phyloP scores from a whole-genome alignment of 2,113 vertebrate species.

The Synchiropus splendidus region DNA sequence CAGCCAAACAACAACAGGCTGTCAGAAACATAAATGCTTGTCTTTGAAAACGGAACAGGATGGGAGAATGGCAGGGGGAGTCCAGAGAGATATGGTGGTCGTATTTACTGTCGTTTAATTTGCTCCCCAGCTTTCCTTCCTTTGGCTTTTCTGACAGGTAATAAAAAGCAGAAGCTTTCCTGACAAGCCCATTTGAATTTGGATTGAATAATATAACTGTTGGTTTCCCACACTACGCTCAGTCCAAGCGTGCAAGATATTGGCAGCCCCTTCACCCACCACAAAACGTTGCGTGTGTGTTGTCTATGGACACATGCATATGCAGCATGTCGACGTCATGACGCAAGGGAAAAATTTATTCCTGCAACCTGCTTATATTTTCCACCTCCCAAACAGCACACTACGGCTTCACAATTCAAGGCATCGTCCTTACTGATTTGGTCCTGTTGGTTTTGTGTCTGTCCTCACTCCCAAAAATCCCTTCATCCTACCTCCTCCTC shows the following conservation, averaged over 20 bases:
- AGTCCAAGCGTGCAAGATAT: slow-evolving; percentile 41
- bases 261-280: slow-evolving; percentile 21
- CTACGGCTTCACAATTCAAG: not conserved
- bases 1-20: slow-evolving; percentile 42
- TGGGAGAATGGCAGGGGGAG: slow-evolving; percentile 23
- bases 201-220: slow-evolving; percentile 60
- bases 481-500: slow-evolving; percentile 28
- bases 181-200: slow-evolving; percentile 67
- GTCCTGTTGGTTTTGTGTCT: slow-evolving; percentile 6
- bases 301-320: too few relatives aligned
- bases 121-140: slow-evolving; percentile 47
- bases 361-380: slow-evolving; percentile 18
- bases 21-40: slow-evolving; percentile 32
- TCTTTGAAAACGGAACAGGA: slow-evolving; percentile 1
- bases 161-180: slow-evolving; percentile 50
- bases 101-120: slow-evolving; percentile 60
- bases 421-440: slow-evolving; percentile 1
- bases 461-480: slow-evolving; percentile 17
- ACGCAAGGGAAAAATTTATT: slow-evolving; percentile 33
- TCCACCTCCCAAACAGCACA: slow-evolving; percentile 12
- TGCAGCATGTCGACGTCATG: slow-evolving; percentile 17
- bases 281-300: not conserved
- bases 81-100: slow-evolving; percentile 29
- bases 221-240: slow-evolving; percentile 42
- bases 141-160: slow-evolving; percentile 57